Evolutionary conservation across 2,113 vertebrate species (phyloP).

Genomic region (Cyanoramphus novaezelandiae): DNA sequence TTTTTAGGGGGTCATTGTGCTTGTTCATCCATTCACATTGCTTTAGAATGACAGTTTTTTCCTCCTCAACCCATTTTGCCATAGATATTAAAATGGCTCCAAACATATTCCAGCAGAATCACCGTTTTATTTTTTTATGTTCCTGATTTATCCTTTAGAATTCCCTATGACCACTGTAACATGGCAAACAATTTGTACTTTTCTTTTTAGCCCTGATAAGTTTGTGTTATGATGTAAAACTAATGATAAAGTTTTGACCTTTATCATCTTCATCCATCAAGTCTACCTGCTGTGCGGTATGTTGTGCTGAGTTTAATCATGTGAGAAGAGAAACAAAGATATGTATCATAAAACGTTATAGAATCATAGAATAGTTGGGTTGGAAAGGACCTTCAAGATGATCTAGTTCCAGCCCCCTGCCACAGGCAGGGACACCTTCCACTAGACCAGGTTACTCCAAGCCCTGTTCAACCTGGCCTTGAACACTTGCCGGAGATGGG

Average conservation of each 20-base stretch:
- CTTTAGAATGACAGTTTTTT: not conserved
- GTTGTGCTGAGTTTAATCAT: not conserved
- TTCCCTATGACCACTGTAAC: not conserved
- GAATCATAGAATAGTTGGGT: not conserved
- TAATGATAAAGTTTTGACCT: not conserved
- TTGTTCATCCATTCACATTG: not conserved
- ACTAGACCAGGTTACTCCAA: not conserved
- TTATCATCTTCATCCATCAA: not conserved
- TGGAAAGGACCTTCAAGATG: not conserved
- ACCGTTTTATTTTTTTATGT: not conserved
- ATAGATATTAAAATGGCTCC: not conserved
- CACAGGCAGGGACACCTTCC: not conserved
- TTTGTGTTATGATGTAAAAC: not conserved
- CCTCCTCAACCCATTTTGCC: not conserved
- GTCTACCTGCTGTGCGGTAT: not conserved
- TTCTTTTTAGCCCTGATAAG: not conserved
- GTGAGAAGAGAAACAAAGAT: not conserved
- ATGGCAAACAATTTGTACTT: not conserved
- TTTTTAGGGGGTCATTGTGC: not conserved
- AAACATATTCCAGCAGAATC: not conserved
- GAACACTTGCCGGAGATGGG: not conserved
- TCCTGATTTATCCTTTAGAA: slow-evolving; percentile 10
- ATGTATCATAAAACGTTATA: not conserved
- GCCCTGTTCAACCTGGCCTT: not conserved
- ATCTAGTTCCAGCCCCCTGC: not conserved